Evolutionary conservation across 2,113 vertebrate genomes (phyloP).

Genomic region (Ondatra zibethicus): DNA sequence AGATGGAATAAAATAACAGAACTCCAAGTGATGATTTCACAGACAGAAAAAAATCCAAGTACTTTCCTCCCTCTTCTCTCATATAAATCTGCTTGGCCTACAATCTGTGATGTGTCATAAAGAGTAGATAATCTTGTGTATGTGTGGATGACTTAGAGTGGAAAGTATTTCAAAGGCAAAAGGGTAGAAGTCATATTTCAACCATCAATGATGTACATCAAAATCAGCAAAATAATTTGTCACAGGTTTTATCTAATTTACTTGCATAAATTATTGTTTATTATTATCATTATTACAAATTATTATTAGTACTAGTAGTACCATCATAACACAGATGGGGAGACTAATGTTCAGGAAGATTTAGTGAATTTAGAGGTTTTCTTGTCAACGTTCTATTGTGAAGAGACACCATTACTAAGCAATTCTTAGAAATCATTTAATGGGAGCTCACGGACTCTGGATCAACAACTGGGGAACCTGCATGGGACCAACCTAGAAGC

Average conservation of each 20-base stretch:
- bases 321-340: neutral
- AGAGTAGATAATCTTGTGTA: neutral
- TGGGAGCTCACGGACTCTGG: no score
- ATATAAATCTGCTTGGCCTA: neutral
- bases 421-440: neutral
- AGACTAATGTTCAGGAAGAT: slow-evolving; percentile 31
- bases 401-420: neutral
- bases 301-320: neutral
- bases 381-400: neutral
- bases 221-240: slow-evolving; percentile 23
- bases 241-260: neutral
- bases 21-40: neutral
- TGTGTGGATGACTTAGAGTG: neutral
- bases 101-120: neutral
- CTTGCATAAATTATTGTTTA: neutral
- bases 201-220: neutral
- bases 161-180: neutral
- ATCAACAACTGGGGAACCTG: no score
- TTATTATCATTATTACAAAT: neutral
- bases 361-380: neutral
- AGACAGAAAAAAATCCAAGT: neutral
- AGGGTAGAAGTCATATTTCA: neutral
- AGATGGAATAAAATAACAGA: slow-evolving; percentile 16
- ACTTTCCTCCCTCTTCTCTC: neutral
- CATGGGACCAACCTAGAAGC: no score